Evolutionary conservation across 2,797 vertebrate species (phyloP), one percentile per base, ranked within the genome.

Genomic region (Syndactyla subalaris): DNA sequence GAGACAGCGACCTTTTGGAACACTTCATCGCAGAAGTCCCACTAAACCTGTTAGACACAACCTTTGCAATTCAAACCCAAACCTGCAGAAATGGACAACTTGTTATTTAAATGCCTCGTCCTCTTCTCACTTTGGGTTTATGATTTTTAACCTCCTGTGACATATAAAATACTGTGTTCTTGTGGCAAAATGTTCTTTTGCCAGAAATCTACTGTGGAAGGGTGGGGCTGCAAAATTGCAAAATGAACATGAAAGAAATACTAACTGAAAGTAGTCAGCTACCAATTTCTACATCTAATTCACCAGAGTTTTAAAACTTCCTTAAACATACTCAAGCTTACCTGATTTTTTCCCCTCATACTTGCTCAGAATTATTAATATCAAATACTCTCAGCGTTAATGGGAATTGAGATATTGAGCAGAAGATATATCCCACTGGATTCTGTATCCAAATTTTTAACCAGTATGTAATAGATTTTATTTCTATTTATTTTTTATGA

Each of bases 401-500:
- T 82, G 58, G 66, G 49, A 79, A 38, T 90, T 88, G 30, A 62
- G 76, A 39, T 79, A 58, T 30, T 8, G 10, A 87, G 52, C 34
- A 88, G 76, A 79, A 95, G 49, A 79, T 63, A 12, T 23, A 38
- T 88, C 76, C 36, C 3, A 1, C 62, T 62, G 70, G 65, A 46
- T 34, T 61, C 70, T 57, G n/a, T 54, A 79, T 82, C 63, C 82
- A 82, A 36, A 55, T 74, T 89, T 79, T 65, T 86, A 91, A 86
- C 45, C 17, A 43, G 13, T 84, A 70, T 91, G 48, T 96, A 79
- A 79, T 85, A 88, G 78, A 88, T 93, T 94, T 97, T 93, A 94
- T 93, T 96, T 94, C 75, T 95, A 85, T 96, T 92, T 94, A 76
- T 95, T 91, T 97, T 97, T 95, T 38, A 95, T 94, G 52, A 92